phyloP scores from a whole-genome alignment of 2,888 invertebrate genomes.

The Odontomyia ornata region DNA sequence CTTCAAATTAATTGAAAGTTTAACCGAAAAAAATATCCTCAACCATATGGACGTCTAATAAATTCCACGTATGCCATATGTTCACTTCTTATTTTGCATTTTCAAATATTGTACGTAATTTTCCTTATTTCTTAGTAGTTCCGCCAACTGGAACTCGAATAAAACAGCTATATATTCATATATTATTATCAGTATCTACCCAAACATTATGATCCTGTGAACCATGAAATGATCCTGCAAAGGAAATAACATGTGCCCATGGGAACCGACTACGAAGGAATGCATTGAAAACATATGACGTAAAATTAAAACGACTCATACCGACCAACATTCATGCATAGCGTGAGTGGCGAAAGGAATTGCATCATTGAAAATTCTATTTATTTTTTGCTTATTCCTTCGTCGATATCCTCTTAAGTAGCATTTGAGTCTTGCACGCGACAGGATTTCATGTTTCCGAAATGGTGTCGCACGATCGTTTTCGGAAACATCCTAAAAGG shows the following conservation, averaged over 20 bases:
- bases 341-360: slow-evolving; percentile 16
- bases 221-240: slow-evolving; percentile 49
- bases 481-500: background rate
- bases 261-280: slow-evolving; percentile 14
- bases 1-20: too few relatives aligned
- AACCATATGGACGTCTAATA: slow-evolving; percentile 15
- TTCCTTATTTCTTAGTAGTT: background rate
- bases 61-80: slow-evolving; percentile 16
- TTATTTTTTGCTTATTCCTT: slow-evolving; percentile 24
- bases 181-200: background rate
- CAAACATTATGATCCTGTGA: slow-evolving; percentile 47
- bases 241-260: slow-evolving; percentile 44
- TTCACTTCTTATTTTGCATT: slow-evolving; percentile 29
- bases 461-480: slow-evolving; percentile 4
- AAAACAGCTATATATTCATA: slow-evolving; percentile 23
- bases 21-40: background rate
- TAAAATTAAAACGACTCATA: background rate
- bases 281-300: slow-evolving; percentile 7
- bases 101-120: background rate
- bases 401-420: slow-evolving; percentile 12
- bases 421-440: background rate
- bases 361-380: slow-evolving; percentile 41
- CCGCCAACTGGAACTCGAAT: slow-evolving; percentile 26
- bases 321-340: background rate
- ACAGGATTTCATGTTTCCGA: slow-evolving; percentile 25